Evolutionary conservation across 1,140 invertebrate species (phyloP), one percentile per base, ranked within the genome.

Genomic region (Papilio machaon): DNA sequence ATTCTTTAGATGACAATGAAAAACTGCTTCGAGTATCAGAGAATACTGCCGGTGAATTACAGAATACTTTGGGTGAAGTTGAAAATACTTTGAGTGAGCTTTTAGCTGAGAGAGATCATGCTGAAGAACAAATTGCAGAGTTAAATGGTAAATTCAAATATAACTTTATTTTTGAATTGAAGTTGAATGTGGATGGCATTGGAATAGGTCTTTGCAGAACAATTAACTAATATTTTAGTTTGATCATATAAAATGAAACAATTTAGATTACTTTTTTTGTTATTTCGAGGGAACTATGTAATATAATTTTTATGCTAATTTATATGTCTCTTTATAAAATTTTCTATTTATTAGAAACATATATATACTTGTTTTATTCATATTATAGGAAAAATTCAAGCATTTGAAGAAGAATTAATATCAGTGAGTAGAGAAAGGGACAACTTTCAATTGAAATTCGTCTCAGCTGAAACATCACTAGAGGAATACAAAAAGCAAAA

Each of bases 21-120:
- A 94, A 94, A 78, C 85, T 94, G 64, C 88, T 94, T 10, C 85
- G 93, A 78, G 93, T 94, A 23, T 94, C 93, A 0, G 93, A 94
- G 81, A 94, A 94, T 79, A 94, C 93, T 38, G 93, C 93, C 0
- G 89, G 89, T 2, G 93, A 94, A 78, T 83, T 94, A 58, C 93
- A 94, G 83, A 93, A 92, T 81, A 94, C 92, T 43, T 81, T 94
- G 35, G 82, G 93, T 77, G 93, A 94, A 81, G 91, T 94, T 6
- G 93, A 94, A 75, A 94, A 94, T 84, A 94, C 93, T 87, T 87
- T 94, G 11, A 94, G 92, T 91, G 93, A 94, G 83, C 91, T 94
- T 85, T 90, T 92, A 79, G 83, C 82, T 1, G 93, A 94, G 73
- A 92, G 93, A 89, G 86, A 89, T 75, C 82, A 88, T 74, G 91